Evolutionary conservation across 2,797 vertebrate species (phyloP).

Genomic region (Pseudochirops corinnae): DNA sequence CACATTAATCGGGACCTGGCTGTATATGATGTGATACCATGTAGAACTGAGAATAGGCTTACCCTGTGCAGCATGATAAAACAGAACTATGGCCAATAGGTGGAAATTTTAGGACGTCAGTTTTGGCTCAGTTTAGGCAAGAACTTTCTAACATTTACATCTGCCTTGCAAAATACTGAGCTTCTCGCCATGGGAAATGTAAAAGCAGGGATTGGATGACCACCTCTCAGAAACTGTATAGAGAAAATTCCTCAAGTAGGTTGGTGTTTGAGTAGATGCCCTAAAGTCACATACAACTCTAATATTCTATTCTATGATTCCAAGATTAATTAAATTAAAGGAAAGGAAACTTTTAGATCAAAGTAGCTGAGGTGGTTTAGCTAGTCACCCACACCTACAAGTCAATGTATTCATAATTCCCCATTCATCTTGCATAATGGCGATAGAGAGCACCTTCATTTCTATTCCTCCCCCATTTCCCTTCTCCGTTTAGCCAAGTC

Average conservation of each 20-base stretch:
- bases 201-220: neutral
- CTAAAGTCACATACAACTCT: neutral
- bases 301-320: neutral
- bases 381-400: neutral
- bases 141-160: neutral
- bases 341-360: neutral
- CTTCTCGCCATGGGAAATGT: neutral
- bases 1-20: neutral
- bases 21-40: neutral
- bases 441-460: neutral
- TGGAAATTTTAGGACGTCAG: neutral
- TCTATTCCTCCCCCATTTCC: neutral
- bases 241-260: neutral
- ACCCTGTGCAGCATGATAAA: neutral
- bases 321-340: neutral
- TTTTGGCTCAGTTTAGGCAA: neutral
- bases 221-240: neutral
- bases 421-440: neutral
- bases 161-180: neutral
- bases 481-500: neutral
- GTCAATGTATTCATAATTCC: neutral
- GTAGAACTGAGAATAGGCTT: neutral
- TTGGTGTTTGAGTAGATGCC: neutral
- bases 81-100: neutral
- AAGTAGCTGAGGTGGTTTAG: neutral